These are phyloP conservation scores for Prolemur simus DNA, from an alignment of 2,113 vertebrate species.

Conservation along the genomic window DNA sequence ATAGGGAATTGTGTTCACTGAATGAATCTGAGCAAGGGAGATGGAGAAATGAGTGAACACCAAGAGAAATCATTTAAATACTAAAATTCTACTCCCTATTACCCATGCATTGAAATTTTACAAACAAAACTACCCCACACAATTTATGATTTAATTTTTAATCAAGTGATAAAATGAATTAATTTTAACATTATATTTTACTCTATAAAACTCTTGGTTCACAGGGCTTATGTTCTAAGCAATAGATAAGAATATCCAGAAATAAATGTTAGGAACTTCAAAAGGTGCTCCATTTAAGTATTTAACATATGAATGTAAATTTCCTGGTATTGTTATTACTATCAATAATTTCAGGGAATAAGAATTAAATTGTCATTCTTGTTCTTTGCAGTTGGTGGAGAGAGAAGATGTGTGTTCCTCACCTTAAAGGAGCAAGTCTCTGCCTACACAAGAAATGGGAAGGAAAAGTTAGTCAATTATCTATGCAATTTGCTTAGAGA, in stretches of 20 bases:
- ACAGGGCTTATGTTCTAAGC: not conserved
- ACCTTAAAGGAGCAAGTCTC: not conserved
- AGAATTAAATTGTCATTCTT: not conserved
- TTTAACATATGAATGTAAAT: not conserved
- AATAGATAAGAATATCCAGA: not conserved
- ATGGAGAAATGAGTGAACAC: not conserved
- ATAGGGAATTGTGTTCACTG: not conserved
- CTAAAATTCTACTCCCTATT: not conserved
- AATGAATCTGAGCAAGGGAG: not conserved
- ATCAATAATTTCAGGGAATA: not conserved
- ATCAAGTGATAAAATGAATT: not conserved
- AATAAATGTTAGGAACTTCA: conserved; percentile 38
- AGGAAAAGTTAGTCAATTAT: not conserved
- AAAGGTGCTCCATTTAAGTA: not conserved
- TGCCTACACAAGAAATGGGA: not conserved
- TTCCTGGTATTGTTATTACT: not conserved
- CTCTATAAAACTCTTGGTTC: not conserved
- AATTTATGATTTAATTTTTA: not conserved
- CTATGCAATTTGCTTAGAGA: not conserved
- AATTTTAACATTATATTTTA: not conserved
- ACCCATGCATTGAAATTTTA: not conserved
- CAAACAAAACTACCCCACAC: not conserved
- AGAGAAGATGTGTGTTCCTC: not conserved
- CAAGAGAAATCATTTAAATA: not conserved
- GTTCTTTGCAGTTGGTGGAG: not conserved